phyloP scores from a whole-genome alignment of 2,888 invertebrate genomes.

The Ectobius pallidus region DNA sequence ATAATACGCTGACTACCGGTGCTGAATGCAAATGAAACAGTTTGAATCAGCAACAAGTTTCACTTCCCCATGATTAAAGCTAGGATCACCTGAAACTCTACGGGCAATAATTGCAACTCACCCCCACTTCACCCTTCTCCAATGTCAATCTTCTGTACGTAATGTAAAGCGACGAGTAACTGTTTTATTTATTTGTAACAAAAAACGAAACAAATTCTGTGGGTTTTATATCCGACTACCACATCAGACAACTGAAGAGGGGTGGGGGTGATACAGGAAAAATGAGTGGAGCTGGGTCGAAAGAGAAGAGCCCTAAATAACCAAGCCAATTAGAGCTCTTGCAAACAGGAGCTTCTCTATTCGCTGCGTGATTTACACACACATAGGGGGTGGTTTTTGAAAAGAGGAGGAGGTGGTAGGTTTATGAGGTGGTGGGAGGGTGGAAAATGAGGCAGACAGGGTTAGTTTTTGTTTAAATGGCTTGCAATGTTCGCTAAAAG shows the following conservation, averaged over 20 bases:
- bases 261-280: neutral
- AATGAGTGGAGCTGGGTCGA: no score
- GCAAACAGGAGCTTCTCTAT: constrained; percentile 25
- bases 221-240: constrained; percentile 14
- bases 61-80: no score
- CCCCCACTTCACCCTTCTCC: no score
- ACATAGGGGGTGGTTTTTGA: neutral
- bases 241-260: neutral
- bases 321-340: constrained; percentile 27
- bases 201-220: neutral
- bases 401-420: neutral
- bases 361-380: constrained; percentile 24
- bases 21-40: no score
- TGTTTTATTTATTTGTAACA: constrained; percentile 17
- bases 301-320: constrained; percentile 9
- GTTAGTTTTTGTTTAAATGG: neutral
- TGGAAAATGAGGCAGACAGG: no score
- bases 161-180: neutral
- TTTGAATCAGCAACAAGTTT: no score
- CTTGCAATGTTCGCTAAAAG: neutral
- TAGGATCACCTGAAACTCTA: no score
- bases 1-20: no score
- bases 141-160: neutral
- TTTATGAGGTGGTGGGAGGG: no score
- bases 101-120: no score